Evolutionary conservation across 2,113 vertebrate genomes (phyloP), one percentile per base, ranked within the genome.

Genomic region (Pseudopodoces humilis): DNA sequence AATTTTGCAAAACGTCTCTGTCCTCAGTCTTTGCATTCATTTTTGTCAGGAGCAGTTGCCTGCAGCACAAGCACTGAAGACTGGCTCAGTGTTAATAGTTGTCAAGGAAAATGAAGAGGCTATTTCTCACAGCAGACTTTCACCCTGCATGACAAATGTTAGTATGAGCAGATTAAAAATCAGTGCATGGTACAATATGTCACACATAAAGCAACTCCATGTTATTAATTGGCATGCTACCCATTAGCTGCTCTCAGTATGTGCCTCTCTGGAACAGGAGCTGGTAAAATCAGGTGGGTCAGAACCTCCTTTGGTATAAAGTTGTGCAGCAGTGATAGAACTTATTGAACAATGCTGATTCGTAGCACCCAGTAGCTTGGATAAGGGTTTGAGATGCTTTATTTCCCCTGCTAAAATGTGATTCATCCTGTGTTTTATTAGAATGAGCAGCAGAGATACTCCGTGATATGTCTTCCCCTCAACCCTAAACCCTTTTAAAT

Each of bases 111-210:
- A 96, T 90, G 90, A 95, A 96, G 93, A 95, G 95, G 86, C 95
- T 70, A 87, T 96, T 97, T 96, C 86, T 97, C 94, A 95, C 94
- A 86, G 80, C 71, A 69, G 83, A 72, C 75, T 92, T 93, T 86
- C 93, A 67, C 47, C 62, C 86, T 88, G 83, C 86, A 88, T 95
- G 94, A 97, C 84, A 96, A 96, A 97, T 93, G 86, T 86, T 90
- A 39, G 86, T 44, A 62, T 86, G 94, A 96, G 75, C 94, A 97
- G 95, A 97, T 96, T 96, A 97, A 97, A 96, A 97, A 96, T 97
- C 96, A 95, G 94, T 94, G 95, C 91, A 53, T 35, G 79, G 65
- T 53, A 93, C 95, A 97, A 79, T 96, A 95, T 95, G 95, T 93
- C 96, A 95, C 78, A 70, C 72, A 90, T 64, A 95, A 96, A 95